These are phyloP conservation scores for Leptopilina myrica DNA, from an alignment of 2,888 invertebrate species.

Conservation along the genomic window DNA sequence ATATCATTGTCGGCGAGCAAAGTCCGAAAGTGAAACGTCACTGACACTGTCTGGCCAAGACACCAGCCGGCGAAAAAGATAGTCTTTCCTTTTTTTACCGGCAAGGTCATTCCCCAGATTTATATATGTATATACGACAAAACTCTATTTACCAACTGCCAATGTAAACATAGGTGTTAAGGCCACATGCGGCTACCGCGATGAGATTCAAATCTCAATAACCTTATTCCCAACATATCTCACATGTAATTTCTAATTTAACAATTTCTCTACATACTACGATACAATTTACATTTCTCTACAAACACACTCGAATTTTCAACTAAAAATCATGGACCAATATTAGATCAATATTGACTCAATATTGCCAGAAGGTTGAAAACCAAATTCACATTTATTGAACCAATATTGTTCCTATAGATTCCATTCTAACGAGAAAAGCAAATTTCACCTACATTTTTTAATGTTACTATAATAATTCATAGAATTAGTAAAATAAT, in stretches of 20 bases:
- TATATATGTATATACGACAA: slow-evolving; percentile 6
- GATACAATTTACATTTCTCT: too few species aligned
- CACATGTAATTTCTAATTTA: background rate
- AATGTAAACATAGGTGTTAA: slow-evolving; percentile 30
- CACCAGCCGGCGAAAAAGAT: slow-evolving; percentile 23
- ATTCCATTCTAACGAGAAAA: too few species aligned
- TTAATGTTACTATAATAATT: too few species aligned
- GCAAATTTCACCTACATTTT: too few species aligned
- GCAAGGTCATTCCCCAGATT: slow-evolving; percentile 32
- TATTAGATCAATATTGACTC: too few species aligned
- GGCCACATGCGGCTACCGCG: slow-evolving; percentile 8
- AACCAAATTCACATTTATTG: too few species aligned
- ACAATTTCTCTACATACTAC: too few species aligned
- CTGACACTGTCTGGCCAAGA: slow-evolving; percentile 45
- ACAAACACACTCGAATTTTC: too few species aligned
- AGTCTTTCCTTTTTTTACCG: slow-evolving; percentile 36
- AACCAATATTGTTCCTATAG: too few species aligned
- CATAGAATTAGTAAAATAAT: too few species aligned
- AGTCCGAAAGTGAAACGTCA: slow-evolving; percentile 52
- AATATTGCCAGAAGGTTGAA: too few species aligned
- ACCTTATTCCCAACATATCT: background rate
- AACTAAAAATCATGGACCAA: too few species aligned
- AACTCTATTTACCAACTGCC: slow-evolving; percentile 21
- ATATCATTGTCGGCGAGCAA: slow-evolving; percentile 54
- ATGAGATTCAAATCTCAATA: background rate